These are phyloP conservation scores for Mycteria americana DNA, from an alignment of 2,797 vertebrate species.

Conservation along the genomic window DNA sequence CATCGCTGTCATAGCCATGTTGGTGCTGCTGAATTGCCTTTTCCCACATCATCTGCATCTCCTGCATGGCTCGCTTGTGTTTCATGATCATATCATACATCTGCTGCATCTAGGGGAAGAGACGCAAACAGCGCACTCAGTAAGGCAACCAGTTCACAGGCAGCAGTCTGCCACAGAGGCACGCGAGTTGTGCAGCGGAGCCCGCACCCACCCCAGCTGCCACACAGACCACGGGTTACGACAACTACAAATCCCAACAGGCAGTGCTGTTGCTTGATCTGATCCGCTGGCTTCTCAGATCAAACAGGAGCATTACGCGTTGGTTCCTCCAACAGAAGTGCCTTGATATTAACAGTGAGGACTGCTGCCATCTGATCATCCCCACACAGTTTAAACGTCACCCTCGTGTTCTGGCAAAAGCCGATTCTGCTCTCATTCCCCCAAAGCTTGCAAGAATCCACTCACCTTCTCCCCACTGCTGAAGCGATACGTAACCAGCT, in stretches of 20 bases:
- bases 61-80: constrained; percentile 95
- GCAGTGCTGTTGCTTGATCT: background rate
- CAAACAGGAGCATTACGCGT: background rate
- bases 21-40: constrained; percentile 91
- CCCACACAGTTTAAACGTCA: background rate
- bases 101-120: constrained; percentile 90
- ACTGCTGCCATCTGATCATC: background rate
- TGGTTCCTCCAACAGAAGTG: background rate
- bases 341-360: background rate
- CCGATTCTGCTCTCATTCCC: background rate
- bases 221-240: accelerated
- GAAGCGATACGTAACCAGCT: background rate
- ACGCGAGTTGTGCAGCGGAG: background rate
- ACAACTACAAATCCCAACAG: background rate
- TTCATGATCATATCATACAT: constrained; percentile 99
- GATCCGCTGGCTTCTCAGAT: background rate
- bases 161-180: background rate
- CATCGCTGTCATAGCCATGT: constrained; percentile 96
- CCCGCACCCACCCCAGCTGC: background rate
- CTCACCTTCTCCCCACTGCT: background rate
- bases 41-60: constrained; percentile 97
- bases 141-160: background rate
- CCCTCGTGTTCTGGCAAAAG: accelerated
- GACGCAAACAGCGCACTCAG: accelerated
- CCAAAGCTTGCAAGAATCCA: background rate